Conservation (phyloP, 2,113 vertebrate genomes). For the Triplophysa tibetana region DNA sequence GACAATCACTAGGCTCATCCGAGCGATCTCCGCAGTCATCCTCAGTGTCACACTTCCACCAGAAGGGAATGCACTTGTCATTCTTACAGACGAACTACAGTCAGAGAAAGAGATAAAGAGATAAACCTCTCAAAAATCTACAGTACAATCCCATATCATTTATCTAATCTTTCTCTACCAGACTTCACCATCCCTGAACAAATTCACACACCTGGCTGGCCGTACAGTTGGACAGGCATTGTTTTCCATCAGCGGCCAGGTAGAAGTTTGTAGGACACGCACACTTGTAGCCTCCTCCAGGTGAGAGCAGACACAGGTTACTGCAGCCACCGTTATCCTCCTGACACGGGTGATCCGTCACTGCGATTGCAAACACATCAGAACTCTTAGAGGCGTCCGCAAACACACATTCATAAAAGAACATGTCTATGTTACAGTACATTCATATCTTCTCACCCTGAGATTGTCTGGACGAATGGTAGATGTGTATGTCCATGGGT, state of each 20-base stretch:
- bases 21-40: slow-evolving; percentile 96
- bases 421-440: background rate
- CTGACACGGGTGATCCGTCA: slow-evolving; percentile 90
- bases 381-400: background rate
- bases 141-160: too few species aligned
- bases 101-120: background rate
- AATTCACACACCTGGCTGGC: slow-evolving; percentile 87
- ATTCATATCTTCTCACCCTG: slow-evolving; percentile 66
- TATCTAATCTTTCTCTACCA: too few species aligned
- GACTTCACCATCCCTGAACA: background rate
- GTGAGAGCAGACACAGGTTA: slow-evolving; percentile 93
- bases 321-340: slow-evolving; percentile 90
- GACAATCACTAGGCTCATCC: slow-evolving; percentile 89
- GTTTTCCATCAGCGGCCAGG: slow-evolving; percentile 85
- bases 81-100: slow-evolving; percentile 96
- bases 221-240: slow-evolving; percentile 96
- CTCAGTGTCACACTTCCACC: slow-evolving; percentile 99
- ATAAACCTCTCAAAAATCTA: background rate
- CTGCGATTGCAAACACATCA: slow-evolving; percentile 64
- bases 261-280: slow-evolving; percentile 98
- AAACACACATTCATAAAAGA: background rate
- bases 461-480: slow-evolving; percentile 90
- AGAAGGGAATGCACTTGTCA: slow-evolving; percentile 99
- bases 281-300: slow-evolving; percentile 86
- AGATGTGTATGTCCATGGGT: slow-evolving; percentile 97